Evolutionary conservation across 2,113 vertebrate species (phyloP).

Genomic region (Cottus gobio): DNA sequence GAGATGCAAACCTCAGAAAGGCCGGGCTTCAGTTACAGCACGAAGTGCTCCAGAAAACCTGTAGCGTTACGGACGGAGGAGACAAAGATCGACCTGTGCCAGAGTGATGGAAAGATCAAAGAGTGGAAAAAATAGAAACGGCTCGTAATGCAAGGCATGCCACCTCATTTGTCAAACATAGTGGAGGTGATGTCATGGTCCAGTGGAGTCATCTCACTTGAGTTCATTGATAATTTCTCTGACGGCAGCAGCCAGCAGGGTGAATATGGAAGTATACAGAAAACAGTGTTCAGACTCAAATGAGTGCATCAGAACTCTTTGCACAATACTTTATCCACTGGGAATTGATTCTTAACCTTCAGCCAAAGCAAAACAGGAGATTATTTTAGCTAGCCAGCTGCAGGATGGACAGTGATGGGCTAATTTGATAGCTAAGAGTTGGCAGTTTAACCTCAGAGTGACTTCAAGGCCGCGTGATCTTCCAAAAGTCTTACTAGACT

Average conservation of each 20-base stretch:
- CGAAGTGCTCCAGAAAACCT: not conserved
- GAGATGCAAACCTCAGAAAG: slow-evolving; percentile 16
- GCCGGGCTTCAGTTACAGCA: slow-evolving; percentile 2
- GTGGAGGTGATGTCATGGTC: slow-evolving; percentile 11
- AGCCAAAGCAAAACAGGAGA: not conserved
- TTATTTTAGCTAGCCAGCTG: not conserved
- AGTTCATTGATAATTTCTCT: slow-evolving; percentile 24
- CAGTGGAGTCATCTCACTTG: slow-evolving; percentile 9
- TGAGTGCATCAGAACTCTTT: not conserved
- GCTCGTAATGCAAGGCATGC: not conserved
- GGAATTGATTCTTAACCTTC: not conserved
- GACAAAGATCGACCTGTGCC: not conserved
- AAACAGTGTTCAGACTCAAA: not conserved
- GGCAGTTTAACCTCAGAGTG: not conserved
- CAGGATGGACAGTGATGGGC: no score
- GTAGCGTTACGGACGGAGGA: not conserved
- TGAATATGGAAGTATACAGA: not conserved
- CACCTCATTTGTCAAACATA: slow-evolving; percentile 25
- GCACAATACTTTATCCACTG: not conserved
- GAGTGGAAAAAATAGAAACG: not conserved
- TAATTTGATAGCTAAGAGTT: not conserved
- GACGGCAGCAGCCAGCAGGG: not conserved
- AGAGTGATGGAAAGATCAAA: slow-evolving; percentile 6
- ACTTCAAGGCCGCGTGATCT: slow-evolving; percentile 5
- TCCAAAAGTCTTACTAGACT: not conserved